Base-by-base conservation (phyloP, 1,140 invertebrate species). In the Psilanteris sp. region DNA sequence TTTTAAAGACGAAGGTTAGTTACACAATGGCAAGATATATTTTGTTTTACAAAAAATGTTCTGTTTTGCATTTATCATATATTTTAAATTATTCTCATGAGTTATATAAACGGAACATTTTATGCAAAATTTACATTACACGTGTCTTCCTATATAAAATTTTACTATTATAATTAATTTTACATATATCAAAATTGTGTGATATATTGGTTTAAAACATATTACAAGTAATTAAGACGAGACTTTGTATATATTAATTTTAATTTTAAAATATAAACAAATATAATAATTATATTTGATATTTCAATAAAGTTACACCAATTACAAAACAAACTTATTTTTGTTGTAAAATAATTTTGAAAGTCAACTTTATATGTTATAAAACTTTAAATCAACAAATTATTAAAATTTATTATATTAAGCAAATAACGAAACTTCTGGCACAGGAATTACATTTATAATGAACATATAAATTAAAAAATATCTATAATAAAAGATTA, bases 11-110 rank as follows among this genome's bases (percentile, higher is more conserved):
- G 10, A 61, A 7, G 16, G 13, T 52, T 70, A 54, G 9, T 75
- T 64, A 62, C 26, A 64, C 13, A 70, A 55, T 76, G 66, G 66
- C 73, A 76, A 70, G 73, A 76, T 59, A 50, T 26, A 24, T 26
- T 43, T 41, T 22, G 39, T 34, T 48, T n/a, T 4, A 9, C 11
- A 5, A 32, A 27, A 55, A 41, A 48, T 41, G 24, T 59, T 67
- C 24, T 24, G 22, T 61, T 59, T 61, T 10, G 1, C n/a, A n/a
- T n/a, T n/a, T n/a, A n/a, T n/a, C n/a, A n/a, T n/a, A n/a, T n/a
- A n/a, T n/a, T n/a, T n/a, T n/a, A n/a, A n/a, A n/a, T n/a, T n/a
- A n/a, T n/a, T n/a, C n/a, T n/a, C n/a, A n/a, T n/a, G n/a, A n/a
- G n/a, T n/a, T n/a, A n/a, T n/a, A n/a, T n/a, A n/a, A 55, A 71